These are phyloP conservation scores for Saccostrea echinata DNA, from an alignment of 1,140 invertebrate species.

Conservation along the genomic window DNA sequence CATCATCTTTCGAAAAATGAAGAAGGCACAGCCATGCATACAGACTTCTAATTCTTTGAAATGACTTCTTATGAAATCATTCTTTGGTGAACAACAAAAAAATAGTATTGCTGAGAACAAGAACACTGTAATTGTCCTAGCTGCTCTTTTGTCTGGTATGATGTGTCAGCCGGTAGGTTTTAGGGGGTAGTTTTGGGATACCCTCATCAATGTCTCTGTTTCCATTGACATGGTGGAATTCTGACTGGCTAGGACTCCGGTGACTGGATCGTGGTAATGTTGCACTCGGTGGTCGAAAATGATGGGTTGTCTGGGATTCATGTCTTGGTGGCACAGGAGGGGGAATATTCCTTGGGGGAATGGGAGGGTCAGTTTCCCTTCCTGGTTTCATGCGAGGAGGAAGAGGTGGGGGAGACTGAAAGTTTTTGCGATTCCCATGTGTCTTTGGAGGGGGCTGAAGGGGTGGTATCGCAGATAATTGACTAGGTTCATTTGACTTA, in stretches of 20 bases:
- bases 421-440: slow-evolving; percentile 16
- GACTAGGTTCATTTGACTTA: slow-evolving; percentile 33
- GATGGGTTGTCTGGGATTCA: slow-evolving; percentile 81
- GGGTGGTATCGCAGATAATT: slow-evolving; percentile 27
- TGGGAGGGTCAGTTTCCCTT: slow-evolving; percentile 71
- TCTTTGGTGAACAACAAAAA: slow-evolving; percentile 22
- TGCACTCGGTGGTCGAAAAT: slow-evolving; percentile 71
- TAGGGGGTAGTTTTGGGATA: slow-evolving; percentile 67
- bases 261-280: slow-evolving; percentile 53
- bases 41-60: neutral
- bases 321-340: slow-evolving; percentile 80
- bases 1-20: slow-evolving; percentile 12
- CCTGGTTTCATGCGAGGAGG: slow-evolving; percentile 41
- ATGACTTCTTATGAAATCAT: slow-evolving; percentile 23
- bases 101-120: slow-evolving; percentile 8
- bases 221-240: slow-evolving; percentile 56
- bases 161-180: slow-evolving; percentile 62
- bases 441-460: slow-evolving; percentile 40
- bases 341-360: slow-evolving; percentile 60
- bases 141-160: slow-evolving; percentile 64
- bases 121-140: slow-evolving; percentile 43
- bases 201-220: slow-evolving; percentile 45
- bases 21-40: slow-evolving; percentile 19
- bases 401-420: slow-evolving; percentile 39
- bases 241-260: slow-evolving; percentile 47